Conservation (phyloP, 2,797 vertebrate species). For the Thalassophryne amazonica region DNA sequence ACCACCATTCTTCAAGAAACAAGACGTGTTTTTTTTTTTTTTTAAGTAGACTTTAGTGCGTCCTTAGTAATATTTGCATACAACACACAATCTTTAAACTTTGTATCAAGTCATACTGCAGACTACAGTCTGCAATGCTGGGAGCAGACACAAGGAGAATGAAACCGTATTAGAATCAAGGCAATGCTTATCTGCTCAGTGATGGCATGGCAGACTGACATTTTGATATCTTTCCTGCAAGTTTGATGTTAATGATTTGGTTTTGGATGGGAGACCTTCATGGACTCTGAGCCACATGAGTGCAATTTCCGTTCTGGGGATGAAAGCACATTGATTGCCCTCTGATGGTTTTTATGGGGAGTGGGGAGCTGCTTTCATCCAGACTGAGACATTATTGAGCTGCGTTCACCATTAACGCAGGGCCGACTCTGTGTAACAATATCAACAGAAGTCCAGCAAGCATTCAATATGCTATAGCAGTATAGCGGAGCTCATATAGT, state of each 20-base stretch:
- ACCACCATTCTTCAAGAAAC: too few species aligned
- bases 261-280: conserved; percentile 73
- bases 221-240: conserved; percentile 77
- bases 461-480: conserved; percentile 42
- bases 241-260: conserved; percentile 79
- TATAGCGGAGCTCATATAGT: conserved; percentile 15
- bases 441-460: conserved; percentile 61
- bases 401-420: conserved; percentile 68
- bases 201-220: conserved; percentile 68
- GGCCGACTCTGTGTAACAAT: conserved; percentile 63
- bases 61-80: too few species aligned
- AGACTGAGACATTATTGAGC: conserved; percentile 77
- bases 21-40: too few species aligned
- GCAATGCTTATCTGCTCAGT: conserved; percentile 60
- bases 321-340: conserved; percentile 80
- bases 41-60: too few species aligned
- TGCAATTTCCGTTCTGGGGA: conserved; percentile 78
- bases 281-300: conserved; percentile 74
- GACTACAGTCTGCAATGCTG: conserved; percentile 22
- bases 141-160: conserved; percentile 30
- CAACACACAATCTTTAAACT: too few species aligned
- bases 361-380: conserved; percentile 74
- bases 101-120: not conserved
- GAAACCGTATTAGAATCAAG: conserved; percentile 57
- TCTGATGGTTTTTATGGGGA: conserved; percentile 77